These are phyloP conservation scores for Corythoichthys haematopterus DNA, from an alignment of 2,113 vertebrate genomes.

Conservation along the genomic window DNA sequence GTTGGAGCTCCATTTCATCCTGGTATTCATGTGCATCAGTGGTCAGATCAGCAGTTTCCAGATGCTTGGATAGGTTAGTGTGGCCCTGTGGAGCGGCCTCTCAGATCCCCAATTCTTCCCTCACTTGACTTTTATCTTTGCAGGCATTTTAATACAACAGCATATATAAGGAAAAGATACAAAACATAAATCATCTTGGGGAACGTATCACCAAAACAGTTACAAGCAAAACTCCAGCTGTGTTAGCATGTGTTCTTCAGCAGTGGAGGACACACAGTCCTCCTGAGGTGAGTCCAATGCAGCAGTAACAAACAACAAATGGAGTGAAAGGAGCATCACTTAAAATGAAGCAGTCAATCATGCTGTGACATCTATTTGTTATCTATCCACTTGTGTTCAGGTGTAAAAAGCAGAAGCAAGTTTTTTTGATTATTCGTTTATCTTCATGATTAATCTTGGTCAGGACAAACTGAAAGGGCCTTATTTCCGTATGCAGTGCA, in stretches of 20 bases:
- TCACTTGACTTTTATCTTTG: no score
- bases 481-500: no score
- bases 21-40: background rate
- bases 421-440: no score
- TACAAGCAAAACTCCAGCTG: background rate
- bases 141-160: background rate
- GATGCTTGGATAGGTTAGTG: background rate
- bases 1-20: background rate
- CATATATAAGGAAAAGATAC: background rate
- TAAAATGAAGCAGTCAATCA: conserved; percentile 3
- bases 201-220: background rate
- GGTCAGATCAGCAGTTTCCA: background rate
- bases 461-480: no score
- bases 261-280: no score
- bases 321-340: conserved; percentile 3
- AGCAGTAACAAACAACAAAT: background rate
- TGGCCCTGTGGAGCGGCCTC: background rate
- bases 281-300: background rate
- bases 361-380: background rate
- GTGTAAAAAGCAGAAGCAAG: conserved; percentile 9
- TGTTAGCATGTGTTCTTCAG: background rate
- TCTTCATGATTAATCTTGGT: no score
- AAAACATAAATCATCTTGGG: background rate
- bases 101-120: background rate
- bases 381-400: background rate